These are phyloP conservation scores for Gyrodactylus bullatarudis DNA, from an alignment of 1,140 invertebrate species.

Conservation along the genomic window DNA sequence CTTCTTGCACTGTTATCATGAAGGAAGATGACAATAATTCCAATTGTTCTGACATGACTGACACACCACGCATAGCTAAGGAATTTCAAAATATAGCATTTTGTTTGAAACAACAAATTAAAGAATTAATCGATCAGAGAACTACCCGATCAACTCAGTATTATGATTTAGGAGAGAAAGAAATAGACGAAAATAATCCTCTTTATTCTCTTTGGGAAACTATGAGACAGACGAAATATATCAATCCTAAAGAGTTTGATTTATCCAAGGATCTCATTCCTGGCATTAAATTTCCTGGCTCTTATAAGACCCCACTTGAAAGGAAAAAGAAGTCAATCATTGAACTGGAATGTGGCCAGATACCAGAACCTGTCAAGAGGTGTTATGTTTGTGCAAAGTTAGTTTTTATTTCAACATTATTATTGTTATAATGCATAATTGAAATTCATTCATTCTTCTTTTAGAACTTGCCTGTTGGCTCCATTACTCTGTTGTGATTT, in stretches of 20 bases:
- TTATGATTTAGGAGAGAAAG: not conserved
- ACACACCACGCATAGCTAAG: not conserved
- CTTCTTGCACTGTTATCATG: constrained; percentile 27
- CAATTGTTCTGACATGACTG: not conserved
- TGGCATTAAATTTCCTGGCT: constrained; percentile 1
- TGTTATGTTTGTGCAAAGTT: constrained; percentile 2
- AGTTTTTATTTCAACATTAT: no score
- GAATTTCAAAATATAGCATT: not conserved
- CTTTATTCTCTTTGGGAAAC: not conserved
- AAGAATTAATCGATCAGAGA: not conserved
- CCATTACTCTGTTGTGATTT: constrained; percentile 64
- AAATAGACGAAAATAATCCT: not conserved
- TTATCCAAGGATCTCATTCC: constrained; percentile 3
- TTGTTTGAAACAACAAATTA: not conserved
- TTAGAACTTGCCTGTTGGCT: constrained; percentile 38
- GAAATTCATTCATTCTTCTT: no score
- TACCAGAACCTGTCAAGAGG: not conserved
- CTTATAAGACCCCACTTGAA: not conserved
- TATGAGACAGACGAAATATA: not conserved
- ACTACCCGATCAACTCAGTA: not conserved
- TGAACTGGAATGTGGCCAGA: not conserved
- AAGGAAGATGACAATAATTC: constrained; percentile 4
- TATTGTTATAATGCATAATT: not conserved
- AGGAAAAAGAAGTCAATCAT: not conserved
- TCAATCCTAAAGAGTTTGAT: constrained; percentile 5